These are phyloP conservation scores for Porites cylindrica DNA, from an alignment of 92 coral and sea anemone genomes.

Conservation along the genomic window DNA sequence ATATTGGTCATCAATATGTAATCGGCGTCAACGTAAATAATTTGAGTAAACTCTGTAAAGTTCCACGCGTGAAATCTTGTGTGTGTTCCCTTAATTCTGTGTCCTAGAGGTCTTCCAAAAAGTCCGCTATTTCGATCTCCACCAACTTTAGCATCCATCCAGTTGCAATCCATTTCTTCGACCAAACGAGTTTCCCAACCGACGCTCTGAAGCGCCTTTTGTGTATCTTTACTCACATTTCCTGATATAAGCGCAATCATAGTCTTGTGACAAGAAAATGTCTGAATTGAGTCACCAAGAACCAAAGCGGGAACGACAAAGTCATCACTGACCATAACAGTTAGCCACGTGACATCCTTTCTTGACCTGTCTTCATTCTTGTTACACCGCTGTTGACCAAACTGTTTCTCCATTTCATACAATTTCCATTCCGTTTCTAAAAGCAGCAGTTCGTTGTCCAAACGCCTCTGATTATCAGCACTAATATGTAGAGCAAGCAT, in stretches of 20 bases:
- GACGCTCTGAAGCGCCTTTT: conserved; percentile 22
- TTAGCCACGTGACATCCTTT: conserved; percentile 48
- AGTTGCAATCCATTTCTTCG: conserved; percentile 70
- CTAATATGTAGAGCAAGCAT: conserved; percentile 1
- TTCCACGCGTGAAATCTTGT: conserved; percentile 84
- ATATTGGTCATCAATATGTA: conserved; percentile 60
- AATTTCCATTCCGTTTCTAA: conserved; percentile 43
- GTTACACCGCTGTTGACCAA: conserved; percentile 45
- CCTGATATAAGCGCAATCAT: neutral
- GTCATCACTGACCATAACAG: conserved; percentile 62
- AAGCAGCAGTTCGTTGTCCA: neutral
- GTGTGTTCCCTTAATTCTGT: conserved; percentile 77
- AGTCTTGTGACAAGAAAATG: neutral
- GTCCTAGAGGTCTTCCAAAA: neutral
- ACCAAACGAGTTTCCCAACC: conserved; percentile 68
- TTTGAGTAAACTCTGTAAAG: conserved; percentile 64
- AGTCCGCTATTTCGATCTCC: neutral
- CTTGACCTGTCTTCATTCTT: neutral
- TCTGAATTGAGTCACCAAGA: neutral
- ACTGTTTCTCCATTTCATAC: conserved; percentile 37
- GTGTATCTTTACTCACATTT: neutral
- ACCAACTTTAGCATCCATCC: conserved; percentile 69
- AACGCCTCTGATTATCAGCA: conserved; percentile 27
- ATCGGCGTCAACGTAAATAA: conserved; percentile 73
- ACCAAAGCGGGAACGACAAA: conserved; percentile 42